Evolutionary conservation across 2,797 vertebrate species (phyloP).

Genomic region (Cheirogaleus major): DNA sequence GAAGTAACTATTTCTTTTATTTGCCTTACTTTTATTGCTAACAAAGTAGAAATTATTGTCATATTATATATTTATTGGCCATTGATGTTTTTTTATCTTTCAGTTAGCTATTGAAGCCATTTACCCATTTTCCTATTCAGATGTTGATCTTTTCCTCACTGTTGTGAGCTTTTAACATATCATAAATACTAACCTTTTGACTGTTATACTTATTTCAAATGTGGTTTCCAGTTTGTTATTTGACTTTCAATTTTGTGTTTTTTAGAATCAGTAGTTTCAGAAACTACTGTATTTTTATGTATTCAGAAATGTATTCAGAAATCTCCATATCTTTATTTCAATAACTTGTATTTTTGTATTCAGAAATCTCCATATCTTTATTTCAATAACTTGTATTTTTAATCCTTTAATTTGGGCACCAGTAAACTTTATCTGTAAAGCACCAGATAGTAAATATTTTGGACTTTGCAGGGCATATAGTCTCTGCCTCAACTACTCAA

Average conservation of each 20-base stretch:
- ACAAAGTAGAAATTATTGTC: background rate
- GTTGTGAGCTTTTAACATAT: background rate
- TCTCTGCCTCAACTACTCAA: too few relatives aligned
- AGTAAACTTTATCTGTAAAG: background rate
- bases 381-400: background rate
- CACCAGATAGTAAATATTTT: background rate
- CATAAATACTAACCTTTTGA: background rate
- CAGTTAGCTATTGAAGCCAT: background rate
- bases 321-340: background rate
- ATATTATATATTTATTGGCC: background rate
- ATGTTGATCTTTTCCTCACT: background rate
- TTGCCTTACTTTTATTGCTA: background rate
- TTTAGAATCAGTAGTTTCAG: background rate
- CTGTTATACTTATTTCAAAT: background rate
- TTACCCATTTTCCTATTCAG: background rate
- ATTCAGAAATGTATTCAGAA: background rate
- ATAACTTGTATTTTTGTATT: background rate
- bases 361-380: background rate
- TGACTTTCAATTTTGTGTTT: background rate
- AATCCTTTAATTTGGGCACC: background rate
- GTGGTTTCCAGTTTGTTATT: background rate
- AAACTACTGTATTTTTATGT: too few relatives aligned
- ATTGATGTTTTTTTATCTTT: background rate
- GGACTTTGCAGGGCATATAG: background rate
- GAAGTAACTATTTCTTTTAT: background rate